Conservation (phyloP, 2,888 invertebrate species). For the Machimus atricapillus region DNA sequence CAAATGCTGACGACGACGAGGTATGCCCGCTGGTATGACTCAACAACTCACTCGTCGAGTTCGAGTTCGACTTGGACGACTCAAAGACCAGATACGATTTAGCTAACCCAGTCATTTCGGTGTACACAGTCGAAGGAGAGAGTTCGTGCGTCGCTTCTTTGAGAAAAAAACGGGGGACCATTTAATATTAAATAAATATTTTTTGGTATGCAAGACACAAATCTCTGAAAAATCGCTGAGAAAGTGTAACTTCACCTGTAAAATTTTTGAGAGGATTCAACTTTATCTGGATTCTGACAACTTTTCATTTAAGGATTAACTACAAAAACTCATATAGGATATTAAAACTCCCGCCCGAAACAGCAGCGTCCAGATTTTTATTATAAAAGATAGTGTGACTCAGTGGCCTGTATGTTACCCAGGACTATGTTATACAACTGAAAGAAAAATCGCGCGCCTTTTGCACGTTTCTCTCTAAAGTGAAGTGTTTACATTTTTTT, state of each 20-base stretch:
- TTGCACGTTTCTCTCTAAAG: neutral
- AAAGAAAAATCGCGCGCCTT: neutral
- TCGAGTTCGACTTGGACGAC: neutral
- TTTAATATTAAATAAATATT: neutral
- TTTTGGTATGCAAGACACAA: neutral
- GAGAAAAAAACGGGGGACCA: neutral
- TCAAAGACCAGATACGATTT: slow-evolving; percentile 34
- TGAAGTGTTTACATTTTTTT: neutral
- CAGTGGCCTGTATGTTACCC: neutral
- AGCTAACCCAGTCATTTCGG: slow-evolving; percentile 32
- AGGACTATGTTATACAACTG: neutral
- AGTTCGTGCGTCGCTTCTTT: slow-evolving; percentile 10
- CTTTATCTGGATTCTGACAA: neutral
- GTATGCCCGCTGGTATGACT: slow-evolving; percentile 28
- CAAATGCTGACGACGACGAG: neutral
- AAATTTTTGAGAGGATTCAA: neutral
- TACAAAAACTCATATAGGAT: neutral
- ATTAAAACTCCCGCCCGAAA: neutral
- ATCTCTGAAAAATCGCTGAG: neutral
- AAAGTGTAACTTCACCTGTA: neutral
- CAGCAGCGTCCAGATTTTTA: neutral
- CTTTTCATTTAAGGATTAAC: neutral
- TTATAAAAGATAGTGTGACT: neutral
- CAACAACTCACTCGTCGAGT: slow-evolving; percentile 25
- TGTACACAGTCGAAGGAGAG: slow-evolving; percentile 21